Base-by-base conservation (phyloP, 2,113 vertebrate species). In the Xiphias gladius region DNA sequence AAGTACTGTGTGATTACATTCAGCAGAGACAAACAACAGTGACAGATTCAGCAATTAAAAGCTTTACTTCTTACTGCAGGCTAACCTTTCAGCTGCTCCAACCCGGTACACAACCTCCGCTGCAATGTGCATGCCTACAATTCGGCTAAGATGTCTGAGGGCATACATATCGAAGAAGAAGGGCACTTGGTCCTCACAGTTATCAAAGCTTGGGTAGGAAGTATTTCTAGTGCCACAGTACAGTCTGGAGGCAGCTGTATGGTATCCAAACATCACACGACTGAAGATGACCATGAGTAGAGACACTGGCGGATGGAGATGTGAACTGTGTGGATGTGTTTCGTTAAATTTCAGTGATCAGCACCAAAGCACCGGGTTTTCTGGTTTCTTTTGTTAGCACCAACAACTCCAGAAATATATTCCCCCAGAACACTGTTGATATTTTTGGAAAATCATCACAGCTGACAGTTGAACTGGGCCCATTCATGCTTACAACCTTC, bases 11-110 rank as follows among this genome's bases (percentile, higher is more conserved):
- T 35, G 28, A 55, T 28, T 46, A 48, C 58, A 26, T 50, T 77
- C 61, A 54, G 59, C 65, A 5, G 10, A 37, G 71, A 67, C 32
- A 50, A 61, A 80, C 24, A 0, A 46, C n/a, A 74, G 26, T n/a
- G 30, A 39, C 46, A 35, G 64, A 72, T 63, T 28, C 26, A 79
- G 48, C 35, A 35, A 48, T 55, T 9, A n/a, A 65, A 62, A 48
- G 24, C 20, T 58, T 17, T 63, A 52, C 50, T n/a, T 7, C 16
- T 13, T 19, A 13, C 22, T 28, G 19, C 50, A 26, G 19, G 52
- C 9, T 24, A 48, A 19, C 48, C 19, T 32, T 0, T 10, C 26
- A 37, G 48, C 20, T 2, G n/a, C 30, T 28, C 22, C 28, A 43
- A 50, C 22, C 6, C 57, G 11, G 8, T 2, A 37, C 57, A 30